Evolutionary conservation across 2,888 invertebrate species (phyloP).

Genomic region (Caenorhabditis sp.): DNA sequence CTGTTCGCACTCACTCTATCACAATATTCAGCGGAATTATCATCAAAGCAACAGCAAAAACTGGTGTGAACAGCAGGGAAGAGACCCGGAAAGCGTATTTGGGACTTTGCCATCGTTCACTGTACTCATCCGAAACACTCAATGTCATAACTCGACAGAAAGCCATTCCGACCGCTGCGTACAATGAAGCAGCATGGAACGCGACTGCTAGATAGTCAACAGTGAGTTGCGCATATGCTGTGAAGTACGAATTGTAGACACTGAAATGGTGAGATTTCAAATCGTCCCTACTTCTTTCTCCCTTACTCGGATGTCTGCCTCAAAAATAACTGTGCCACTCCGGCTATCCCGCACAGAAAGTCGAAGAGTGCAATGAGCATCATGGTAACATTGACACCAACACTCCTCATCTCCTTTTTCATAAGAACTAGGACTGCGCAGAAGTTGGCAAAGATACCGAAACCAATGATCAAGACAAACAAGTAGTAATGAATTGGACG

Average conservation of each 20-base stretch:
- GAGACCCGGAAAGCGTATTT: not conserved
- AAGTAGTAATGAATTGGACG: constrained; percentile 40
- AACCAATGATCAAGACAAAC: constrained; percentile 12
- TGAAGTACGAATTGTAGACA: not conserved
- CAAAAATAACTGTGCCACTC: constrained; percentile 6
- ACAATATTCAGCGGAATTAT: not conserved
- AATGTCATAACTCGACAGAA: not conserved
- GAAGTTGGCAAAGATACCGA: constrained; percentile 28
- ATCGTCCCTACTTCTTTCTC: not conserved
- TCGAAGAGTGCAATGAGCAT: constrained; percentile 41
- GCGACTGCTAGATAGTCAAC: not conserved
- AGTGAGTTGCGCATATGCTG: not conserved
- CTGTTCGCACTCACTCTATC: not conserved
- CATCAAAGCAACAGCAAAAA: constrained; percentile 19
- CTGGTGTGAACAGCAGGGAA: too few species aligned
- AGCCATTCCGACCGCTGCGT: not conserved
- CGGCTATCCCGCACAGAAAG: constrained; percentile 16
- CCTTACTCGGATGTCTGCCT: constrained; percentile 15
- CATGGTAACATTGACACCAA: constrained; percentile 46
- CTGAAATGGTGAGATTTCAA: not conserved
- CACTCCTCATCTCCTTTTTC: constrained; percentile 44
- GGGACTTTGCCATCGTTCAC: not conserved
- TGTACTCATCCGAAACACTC: not conserved
- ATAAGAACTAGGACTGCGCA: constrained; percentile 27
- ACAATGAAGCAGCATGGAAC: not conserved